A percentile compares a stretch with the other conserved stretches of the same genome.
phyloP scores from a whole-genome alignment of 2,797 vertebrate genomes.

The Micropoecilia bifurca region DNA sequence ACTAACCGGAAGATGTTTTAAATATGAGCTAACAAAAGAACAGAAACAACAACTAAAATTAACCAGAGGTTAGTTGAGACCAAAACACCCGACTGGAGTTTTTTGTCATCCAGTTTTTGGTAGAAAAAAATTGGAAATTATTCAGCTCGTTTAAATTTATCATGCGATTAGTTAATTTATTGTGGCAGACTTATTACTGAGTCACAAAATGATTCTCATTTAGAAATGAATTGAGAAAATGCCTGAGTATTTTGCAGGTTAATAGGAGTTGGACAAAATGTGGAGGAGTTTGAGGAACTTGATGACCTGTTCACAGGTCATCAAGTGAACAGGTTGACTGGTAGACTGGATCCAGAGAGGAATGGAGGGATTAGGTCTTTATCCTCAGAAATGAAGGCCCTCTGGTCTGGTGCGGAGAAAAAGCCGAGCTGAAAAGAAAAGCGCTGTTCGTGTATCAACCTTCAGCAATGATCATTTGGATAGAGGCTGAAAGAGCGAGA shows the following conservation, averaged over 20 bases:
- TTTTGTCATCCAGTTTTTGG: no score
- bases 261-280: not conserved
- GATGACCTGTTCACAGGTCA: not conserved
- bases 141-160: no score
- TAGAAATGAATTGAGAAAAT: not conserved
- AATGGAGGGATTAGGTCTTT: not conserved
- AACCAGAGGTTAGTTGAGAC: no score
- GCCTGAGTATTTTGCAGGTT: not conserved
- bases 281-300: not conserved
- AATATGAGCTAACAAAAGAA: no score
- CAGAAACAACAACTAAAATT: no score
- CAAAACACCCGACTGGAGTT: no score
- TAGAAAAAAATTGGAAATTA: no score
- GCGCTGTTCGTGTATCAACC: not conserved
- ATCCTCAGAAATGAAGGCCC: not conserved
- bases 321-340: no score
- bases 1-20: no score
- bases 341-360: not conserved
- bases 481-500: not conserved
- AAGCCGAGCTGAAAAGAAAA: not conserved
- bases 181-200: not conserved
- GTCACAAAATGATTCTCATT: not conserved
- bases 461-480: not conserved
- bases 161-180: no score
- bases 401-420: not conserved